Conservation (phyloP, 2,797 vertebrate species). For the Botia kubotai region DNA sequence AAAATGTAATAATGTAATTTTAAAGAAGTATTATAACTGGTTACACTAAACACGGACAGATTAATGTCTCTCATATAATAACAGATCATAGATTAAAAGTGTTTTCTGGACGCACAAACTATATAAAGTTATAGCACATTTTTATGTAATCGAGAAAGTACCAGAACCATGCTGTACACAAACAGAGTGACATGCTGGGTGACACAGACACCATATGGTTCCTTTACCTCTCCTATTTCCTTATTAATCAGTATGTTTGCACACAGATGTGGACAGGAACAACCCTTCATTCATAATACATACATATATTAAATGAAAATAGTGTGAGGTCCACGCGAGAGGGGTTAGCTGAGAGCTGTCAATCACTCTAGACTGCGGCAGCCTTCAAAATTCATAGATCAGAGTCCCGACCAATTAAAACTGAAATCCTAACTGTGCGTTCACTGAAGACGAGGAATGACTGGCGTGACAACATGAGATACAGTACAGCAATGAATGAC, state of each 20-base stretch:
- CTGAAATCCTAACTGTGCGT: slow-evolving; percentile 11
- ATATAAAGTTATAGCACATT: too few species aligned
- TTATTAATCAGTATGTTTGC: slow-evolving; percentile 33
- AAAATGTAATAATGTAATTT: too few species aligned
- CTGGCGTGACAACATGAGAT: slow-evolving; percentile 70
- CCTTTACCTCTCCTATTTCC: neutral
- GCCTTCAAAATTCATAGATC: slow-evolving; percentile 50
- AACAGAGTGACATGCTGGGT: too few species aligned
- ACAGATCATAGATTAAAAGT: too few species aligned
- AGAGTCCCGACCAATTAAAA: slow-evolving; percentile 2
- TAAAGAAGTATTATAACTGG: too few species aligned
- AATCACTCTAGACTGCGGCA: slow-evolving; percentile 26
- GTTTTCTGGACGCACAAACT: too few species aligned
- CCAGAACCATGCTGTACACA: too few species aligned
- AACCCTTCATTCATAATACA: slow-evolving; percentile 55
- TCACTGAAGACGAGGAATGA: slow-evolving; percentile 34
- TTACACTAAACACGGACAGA: too few species aligned
- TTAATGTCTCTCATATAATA: too few species aligned
- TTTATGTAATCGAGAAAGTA: too few species aligned
- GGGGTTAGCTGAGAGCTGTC: slow-evolving; percentile 49
- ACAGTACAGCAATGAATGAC: slow-evolving; percentile 54
- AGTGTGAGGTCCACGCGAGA: slow-evolving; percentile 24
- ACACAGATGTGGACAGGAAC: slow-evolving; percentile 13
- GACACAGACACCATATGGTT: neutral
- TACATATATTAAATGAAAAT: slow-evolving; percentile 13